A percentile compares a stretch with the other conserved stretches of the same genome.
phyloP scores from a whole-genome alignment of 2,797 vertebrate genomes.

The Poecile montanus region DNA sequence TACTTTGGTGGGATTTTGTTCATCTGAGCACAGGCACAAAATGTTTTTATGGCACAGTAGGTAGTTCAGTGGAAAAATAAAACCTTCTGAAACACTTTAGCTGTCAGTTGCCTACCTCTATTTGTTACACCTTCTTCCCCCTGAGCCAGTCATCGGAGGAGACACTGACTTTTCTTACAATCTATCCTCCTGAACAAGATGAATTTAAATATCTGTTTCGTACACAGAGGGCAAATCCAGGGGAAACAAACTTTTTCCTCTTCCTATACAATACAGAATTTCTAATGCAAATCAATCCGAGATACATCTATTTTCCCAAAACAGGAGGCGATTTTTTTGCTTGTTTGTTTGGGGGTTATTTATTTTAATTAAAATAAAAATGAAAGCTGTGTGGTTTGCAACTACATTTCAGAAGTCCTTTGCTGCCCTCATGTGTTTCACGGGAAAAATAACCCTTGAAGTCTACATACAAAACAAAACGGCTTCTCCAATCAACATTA shows the following conservation, averaged over 20 bases:
- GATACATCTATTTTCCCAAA: not conserved
- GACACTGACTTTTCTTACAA: not conserved
- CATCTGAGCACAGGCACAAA: not conserved
- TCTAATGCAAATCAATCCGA: not conserved
- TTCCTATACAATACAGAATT: not conserved
- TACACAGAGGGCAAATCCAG: not conserved
- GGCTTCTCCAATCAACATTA: not conserved
- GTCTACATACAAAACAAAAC: not conserved
- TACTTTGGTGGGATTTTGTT: not conserved
- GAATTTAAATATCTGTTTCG: not conserved
- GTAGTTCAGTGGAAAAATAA: not conserved
- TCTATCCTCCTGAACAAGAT: not conserved
- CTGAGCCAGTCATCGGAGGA: not conserved
- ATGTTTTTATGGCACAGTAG: not conserved
- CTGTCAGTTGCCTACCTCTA: not conserved
- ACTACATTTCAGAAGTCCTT: conserved; percentile 22
- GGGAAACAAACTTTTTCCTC: not conserved
- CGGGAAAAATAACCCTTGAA: not conserved
- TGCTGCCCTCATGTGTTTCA: conserved; percentile 72
- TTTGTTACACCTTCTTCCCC: not conserved
- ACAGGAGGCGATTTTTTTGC: not conserved
- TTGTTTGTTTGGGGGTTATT: not conserved
- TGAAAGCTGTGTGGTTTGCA: not conserved
- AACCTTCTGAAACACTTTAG: not conserved
- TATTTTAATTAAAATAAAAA: not conserved